Conservation (phyloP, 1,140 invertebrate species). For the Drosophila willistoni region DNA sequence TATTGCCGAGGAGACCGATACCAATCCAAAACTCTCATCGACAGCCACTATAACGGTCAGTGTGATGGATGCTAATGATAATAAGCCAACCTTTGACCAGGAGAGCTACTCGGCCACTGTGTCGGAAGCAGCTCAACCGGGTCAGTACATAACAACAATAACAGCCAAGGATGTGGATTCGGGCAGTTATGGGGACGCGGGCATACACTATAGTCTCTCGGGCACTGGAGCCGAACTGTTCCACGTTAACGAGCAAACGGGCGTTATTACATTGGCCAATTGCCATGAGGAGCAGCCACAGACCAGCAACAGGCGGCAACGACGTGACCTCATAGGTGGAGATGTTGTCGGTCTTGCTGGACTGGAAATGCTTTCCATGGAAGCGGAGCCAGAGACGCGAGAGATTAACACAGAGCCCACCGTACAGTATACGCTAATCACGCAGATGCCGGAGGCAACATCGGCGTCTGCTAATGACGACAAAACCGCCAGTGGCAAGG, state of each 20-base stretch:
- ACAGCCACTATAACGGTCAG: conserved; percentile 94
- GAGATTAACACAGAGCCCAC: conserved; percentile 75
- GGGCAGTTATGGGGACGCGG: conserved; percentile 87
- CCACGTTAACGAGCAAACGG: conserved; percentile 90
- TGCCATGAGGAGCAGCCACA: conserved; percentile 84
- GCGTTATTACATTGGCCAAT: conserved; percentile 91
- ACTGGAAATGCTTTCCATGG: conserved; percentile 64
- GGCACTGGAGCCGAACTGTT: conserved; percentile 94
- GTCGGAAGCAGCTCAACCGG: conserved; percentile 89
- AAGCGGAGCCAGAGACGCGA: conserved; percentile 38
- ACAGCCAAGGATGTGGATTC: conserved; percentile 93
- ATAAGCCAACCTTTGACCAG: conserved; percentile 91
- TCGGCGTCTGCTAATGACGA: conserved; percentile 62
- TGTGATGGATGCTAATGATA: conserved; percentile 95
- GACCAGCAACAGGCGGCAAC: conserved; percentile 55
- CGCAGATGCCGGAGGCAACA: conserved; percentile 48
- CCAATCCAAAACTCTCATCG: conserved; percentile 89
- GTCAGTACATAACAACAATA: conserved; percentile 89
- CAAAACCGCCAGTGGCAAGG: conserved; percentile 53
- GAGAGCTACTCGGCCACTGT: conserved; percentile 89
- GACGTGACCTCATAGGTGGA: conserved; percentile 64
- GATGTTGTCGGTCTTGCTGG: conserved; percentile 30
- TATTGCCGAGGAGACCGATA: conserved; percentile 92
- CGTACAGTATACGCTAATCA: conserved; percentile 76
- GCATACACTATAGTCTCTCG: conserved; percentile 93